Percentiles rank a stretch among this genome's conserved stretches.
phyloP scores from a whole-genome alignment of 2,797 vertebrate genomes.

The Neolamprologus multifasciatus region DNA sequence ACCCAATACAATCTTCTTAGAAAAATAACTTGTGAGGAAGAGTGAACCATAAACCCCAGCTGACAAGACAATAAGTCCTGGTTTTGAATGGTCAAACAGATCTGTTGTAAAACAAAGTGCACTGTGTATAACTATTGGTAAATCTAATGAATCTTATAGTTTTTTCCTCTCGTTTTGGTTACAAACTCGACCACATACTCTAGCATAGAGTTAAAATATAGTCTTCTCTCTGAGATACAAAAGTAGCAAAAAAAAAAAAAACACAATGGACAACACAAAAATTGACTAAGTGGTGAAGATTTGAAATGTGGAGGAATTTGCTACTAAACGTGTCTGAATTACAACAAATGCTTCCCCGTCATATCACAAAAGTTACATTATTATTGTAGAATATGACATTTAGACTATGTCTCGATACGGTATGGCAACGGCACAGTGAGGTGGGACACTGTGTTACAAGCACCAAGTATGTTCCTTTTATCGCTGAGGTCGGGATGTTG shows the following conservation, averaged over 20 bases:
- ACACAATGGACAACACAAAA: conserved; percentile 37
- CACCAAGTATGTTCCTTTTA: conserved; percentile 37
- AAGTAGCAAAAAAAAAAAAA: conserved; percentile 76
- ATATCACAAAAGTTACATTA: conserved; percentile 8
- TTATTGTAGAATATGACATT: conserved; percentile 6
- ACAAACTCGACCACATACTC: conserved; percentile 65
- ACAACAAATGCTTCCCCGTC: conserved; percentile 1
- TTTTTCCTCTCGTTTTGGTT: conserved; percentile 65
- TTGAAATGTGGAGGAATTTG: neutral
- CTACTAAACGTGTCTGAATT: neutral
- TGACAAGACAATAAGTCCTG: conserved; percentile 56
- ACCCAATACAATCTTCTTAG: conserved; percentile 58
- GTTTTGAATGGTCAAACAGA: conserved; percentile 32
- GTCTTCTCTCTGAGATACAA: conserved; percentile 73
- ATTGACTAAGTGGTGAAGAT: conserved; percentile 1
- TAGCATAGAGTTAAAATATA: conserved; percentile 69
- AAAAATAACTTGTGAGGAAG: conserved; percentile 71
- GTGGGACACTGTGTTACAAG: conserved; percentile 44
- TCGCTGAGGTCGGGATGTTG: conserved; percentile 50
- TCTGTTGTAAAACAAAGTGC: conserved; percentile 63
- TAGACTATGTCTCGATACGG: conserved; percentile 6
- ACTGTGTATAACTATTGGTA: conserved; percentile 58
- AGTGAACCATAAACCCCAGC: conserved; percentile 55
- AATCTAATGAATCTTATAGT: conserved; percentile 48
- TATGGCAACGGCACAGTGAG: conserved; percentile 59